phyloP scores from a whole-genome alignment of 2,797 vertebrate genomes.

The Bovichtus diacanthus region DNA sequence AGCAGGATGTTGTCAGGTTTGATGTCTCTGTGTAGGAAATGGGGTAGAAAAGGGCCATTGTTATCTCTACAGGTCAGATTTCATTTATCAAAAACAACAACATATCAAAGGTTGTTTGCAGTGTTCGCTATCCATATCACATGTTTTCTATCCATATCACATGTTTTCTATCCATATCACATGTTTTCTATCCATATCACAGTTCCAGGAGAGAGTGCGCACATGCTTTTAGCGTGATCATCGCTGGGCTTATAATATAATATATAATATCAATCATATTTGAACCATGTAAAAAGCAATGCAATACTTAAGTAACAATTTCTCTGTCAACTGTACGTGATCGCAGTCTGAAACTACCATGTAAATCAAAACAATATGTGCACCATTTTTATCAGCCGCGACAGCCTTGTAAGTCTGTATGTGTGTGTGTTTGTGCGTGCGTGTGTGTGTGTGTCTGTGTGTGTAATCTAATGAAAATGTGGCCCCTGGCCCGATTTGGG shows the following conservation, averaged over 20 bases:
- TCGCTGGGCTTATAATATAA: neutral
- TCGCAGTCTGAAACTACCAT: neutral
- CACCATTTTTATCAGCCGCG: neutral
- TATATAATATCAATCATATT: neutral
- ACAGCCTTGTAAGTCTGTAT: too few relatives aligned
- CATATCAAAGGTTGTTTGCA: neutral
- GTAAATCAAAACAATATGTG: neutral
- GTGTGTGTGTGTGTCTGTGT: too few relatives aligned
- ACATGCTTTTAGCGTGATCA: neutral
- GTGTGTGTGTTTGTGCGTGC: too few relatives aligned
- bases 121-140: neutral
- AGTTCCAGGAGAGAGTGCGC: neutral
- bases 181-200: neutral
- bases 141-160: neutral
- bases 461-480: too few relatives aligned
- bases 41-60: neutral
- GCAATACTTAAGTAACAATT: neutral
- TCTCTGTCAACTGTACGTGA: neutral
- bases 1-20: conserved; percentile 92
- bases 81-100: neutral
- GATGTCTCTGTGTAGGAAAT: conserved; percentile 84
- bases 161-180: neutral
- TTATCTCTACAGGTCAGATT: neutral
- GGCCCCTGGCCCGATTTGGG: too few relatives aligned
- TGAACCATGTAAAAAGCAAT: neutral